These are phyloP conservation scores for Pseudomyrmex sp. DNA, from an alignment of 1,140 invertebrate species.

Conservation along the genomic window DNA sequence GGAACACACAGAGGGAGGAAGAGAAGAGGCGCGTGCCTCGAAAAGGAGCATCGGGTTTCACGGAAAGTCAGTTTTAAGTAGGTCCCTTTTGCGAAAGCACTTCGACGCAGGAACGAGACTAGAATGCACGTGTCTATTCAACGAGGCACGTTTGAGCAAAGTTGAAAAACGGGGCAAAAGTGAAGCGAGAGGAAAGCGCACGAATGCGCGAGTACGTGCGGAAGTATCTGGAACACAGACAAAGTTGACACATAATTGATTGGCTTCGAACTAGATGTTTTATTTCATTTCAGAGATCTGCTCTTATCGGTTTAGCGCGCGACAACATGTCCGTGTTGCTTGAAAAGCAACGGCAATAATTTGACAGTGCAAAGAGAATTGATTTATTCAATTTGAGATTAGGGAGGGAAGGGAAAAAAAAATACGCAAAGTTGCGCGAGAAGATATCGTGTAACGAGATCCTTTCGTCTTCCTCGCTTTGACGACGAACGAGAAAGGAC, in stretches of 20 bases:
- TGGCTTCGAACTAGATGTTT: not conserved
- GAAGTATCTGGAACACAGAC: not conserved
- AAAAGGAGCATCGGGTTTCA: slow-evolving; percentile 34
- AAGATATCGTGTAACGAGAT: not conserved
- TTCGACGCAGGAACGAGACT: slow-evolving; percentile 56
- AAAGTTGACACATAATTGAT: slow-evolving; percentile 17
- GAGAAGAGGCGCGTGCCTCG: not conserved
- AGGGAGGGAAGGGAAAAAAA: not conserved
- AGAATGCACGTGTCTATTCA: slow-evolving; percentile 35
- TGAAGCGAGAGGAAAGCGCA: slow-evolving; percentile 12
- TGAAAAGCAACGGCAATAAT: not conserved
- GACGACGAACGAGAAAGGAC: slow-evolving; percentile 70
- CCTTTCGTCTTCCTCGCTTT: not conserved
- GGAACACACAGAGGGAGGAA: not conserved
- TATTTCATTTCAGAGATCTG: not conserved
- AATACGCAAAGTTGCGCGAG: not conserved
- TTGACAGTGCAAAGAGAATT: not conserved
- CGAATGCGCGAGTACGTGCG: slow-evolving; percentile 6
- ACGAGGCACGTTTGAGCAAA: slow-evolving; percentile 48
- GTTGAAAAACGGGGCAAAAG: slow-evolving; percentile 21
- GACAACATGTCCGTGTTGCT: too few species aligned
- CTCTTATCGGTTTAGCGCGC: too few species aligned
- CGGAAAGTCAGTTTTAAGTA: slow-evolving; percentile 60
- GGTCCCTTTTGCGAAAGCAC: slow-evolving; percentile 30
- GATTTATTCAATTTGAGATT: slow-evolving; percentile 7